phyloP scores from a whole-genome alignment of 2,888 invertebrate genomes.

The Cryptus armator region DNA sequence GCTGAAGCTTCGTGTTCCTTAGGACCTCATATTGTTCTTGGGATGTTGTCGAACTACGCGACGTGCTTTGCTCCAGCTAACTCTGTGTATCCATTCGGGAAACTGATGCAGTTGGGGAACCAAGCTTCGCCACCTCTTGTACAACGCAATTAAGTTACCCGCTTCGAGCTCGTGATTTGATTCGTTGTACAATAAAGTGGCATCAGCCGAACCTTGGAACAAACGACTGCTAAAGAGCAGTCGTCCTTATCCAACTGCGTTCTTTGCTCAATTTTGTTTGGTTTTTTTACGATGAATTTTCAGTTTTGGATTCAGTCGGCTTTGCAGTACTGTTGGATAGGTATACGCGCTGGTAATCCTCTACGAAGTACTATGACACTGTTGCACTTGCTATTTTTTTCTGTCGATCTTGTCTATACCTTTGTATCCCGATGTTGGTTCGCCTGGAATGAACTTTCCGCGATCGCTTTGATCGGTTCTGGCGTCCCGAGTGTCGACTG shows the following conservation, averaged over 20 bases:
- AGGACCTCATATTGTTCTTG: slow-evolving; percentile 13
- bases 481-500: slow-evolving; percentile 28
- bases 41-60: slow-evolving; percentile 1
- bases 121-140: background rate
- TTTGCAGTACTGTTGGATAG: too few relatives aligned
- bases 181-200: background rate
- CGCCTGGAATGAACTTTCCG: slow-evolving; percentile 76
- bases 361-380: too few relatives aligned
- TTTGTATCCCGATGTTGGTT: slow-evolving; percentile 65
- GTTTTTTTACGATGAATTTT: too few relatives aligned
- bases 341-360: too few relatives aligned
- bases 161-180: background rate
- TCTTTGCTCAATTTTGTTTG: background rate
- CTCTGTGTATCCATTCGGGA: background rate
- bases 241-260: background rate
- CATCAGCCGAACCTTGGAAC: background rate
- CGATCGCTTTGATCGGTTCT: slow-evolving; percentile 75
- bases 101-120: background rate
- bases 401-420: background rate
- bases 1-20: background rate
- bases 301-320: too few relatives aligned
- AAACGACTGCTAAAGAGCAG: background rate
- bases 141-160: background rate
- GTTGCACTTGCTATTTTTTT: background rate
- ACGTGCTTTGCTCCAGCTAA: background rate